Conservation (phyloP, 2,113 vertebrate genomes). For the Asarcornis scutulata region DNA sequence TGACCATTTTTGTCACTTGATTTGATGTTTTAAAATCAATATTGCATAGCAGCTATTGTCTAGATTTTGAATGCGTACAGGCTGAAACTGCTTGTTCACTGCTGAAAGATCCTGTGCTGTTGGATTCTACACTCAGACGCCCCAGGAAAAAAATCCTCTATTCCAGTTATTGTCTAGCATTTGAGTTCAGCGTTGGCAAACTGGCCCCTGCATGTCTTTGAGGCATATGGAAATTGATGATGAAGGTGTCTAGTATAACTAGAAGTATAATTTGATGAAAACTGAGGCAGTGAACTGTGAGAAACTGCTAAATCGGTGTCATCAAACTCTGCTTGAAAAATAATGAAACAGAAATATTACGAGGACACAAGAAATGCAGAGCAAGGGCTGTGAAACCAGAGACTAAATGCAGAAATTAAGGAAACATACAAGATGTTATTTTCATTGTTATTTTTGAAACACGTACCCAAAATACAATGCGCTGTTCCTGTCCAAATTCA, state of each 20-base stretch:
- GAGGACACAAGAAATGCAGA: conserved; percentile 26
- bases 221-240: conserved; percentile 79
- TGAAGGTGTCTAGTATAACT: conserved; percentile 74
- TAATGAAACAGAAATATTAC: conserved; percentile 73
- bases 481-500: conserved; percentile 53
- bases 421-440: background rate
- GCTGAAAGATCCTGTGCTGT: background rate
- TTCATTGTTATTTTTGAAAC: conserved; percentile 70
- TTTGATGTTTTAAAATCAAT: conserved; percentile 7
- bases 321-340: conserved; percentile 75
- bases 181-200: conserved; percentile 67
- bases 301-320: conserved; percentile 78
- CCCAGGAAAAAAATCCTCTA: background rate
- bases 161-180: conserved; percentile 54
- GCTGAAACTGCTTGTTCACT: background rate
- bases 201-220: conserved; percentile 64
- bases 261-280: conserved; percentile 80
- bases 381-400: conserved; percentile 54
- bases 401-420: conserved; percentile 43
- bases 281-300: conserved; percentile 79
- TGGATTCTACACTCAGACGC: conserved; percentile 15
- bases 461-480: conserved; percentile 41
- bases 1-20: conserved; percentile 20
- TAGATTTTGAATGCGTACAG: background rate
- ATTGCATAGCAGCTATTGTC: background rate